Base-by-base conservation (phyloP, 2,888 invertebrate species). In the Xylota sylvarum region DNA sequence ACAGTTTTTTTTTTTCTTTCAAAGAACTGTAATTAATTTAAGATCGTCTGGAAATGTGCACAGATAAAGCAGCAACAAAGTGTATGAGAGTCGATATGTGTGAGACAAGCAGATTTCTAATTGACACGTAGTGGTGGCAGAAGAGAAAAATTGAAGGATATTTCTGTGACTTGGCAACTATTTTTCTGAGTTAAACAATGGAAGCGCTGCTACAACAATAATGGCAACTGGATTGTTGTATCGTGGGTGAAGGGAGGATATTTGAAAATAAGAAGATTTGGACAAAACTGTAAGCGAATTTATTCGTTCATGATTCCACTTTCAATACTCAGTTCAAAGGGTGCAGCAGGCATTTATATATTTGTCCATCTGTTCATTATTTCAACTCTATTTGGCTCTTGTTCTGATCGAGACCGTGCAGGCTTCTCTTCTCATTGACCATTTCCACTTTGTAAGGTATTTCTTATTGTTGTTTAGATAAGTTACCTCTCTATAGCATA, bases 1-100 rank as follows among this genome's bases (percentile, higher is more conserved):
- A 30, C 4, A n/a, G 12, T 23, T 12, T 23, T 50, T 27, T n/a
- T n/a, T 46, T n/a, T 10, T n/a, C 17, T 5, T n/a, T 3, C 23
- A 3, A 40, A 40, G 12, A 55, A 14, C 52, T 40, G 40, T 43
- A 40, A 69, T 69, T 69, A 40, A 55, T 69, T 69, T 14, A 55
- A 52, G 69, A 69, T 55, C 19, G 35, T 50, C 19, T 17, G 19
- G 27, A 65, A 35, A 32, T 58, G 19, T 35, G 65, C 30, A 19
- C 14, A 30, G 12, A 32, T 48, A 19, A n/a, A 65, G 35, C 35
- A 12, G 17, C 17, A 48, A 35, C 48, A 46, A 46, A 46, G 9
- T 9, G 19, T 17, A 17, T 9, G 48, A 19, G 10, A 37, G 50
- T 19, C 32, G 35, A 19, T 12, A 14, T 14, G 30, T 35, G 30